phyloP scores from a whole-genome alignment of 1,140 invertebrate genomes.

The Oncopodura yosiiana region DNA sequence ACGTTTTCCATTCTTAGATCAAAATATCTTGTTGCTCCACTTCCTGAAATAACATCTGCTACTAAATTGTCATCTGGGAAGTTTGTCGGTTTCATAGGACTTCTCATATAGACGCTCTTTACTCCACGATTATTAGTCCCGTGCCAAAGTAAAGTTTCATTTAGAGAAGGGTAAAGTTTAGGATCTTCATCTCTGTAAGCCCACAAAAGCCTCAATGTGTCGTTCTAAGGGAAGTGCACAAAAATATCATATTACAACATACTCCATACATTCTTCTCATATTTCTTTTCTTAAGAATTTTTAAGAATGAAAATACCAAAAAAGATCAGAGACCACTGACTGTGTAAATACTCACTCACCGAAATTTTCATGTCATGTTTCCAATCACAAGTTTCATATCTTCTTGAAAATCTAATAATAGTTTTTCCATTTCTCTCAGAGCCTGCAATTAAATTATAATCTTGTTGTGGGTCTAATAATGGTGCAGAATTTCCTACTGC shows the following conservation, averaged over 20 bases:
- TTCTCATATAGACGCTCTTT: slow-evolving; percentile 51
- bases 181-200: slow-evolving; percentile 59
- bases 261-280: neutral
- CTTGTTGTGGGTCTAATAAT: slow-evolving; percentile 47
- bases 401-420: slow-evolving; percentile 57
- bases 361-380: slow-evolving; percentile 56
- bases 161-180: slow-evolving; percentile 30
- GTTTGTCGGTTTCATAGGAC: slow-evolving; percentile 37
- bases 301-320: no score
- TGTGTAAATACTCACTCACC: slow-evolving; percentile 4
- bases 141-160: slow-evolving; percentile 44
- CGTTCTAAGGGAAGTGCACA: slow-evolving; percentile 49
- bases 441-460: slow-evolving; percentile 58
- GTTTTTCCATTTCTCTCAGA: slow-evolving; percentile 68
- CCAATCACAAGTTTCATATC: slow-evolving; percentile 67
- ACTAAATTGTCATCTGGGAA: slow-evolving; percentile 42
- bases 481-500: slow-evolving; percentile 1
- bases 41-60: no score
- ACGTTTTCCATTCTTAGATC: slow-evolving; percentile 64
- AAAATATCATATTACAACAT: no score
- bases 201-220: slow-evolving; percentile 68
- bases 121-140: slow-evolving; percentile 52
- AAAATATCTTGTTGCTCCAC: slow-evolving; percentile 52
- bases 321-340: no score
- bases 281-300: no score